A percentile compares a stretch with the other conserved stretches of the same genome.
phyloP scores from a whole-genome alignment of 2,888 invertebrate species.

The Aspidiotus rigidus region DNA sequence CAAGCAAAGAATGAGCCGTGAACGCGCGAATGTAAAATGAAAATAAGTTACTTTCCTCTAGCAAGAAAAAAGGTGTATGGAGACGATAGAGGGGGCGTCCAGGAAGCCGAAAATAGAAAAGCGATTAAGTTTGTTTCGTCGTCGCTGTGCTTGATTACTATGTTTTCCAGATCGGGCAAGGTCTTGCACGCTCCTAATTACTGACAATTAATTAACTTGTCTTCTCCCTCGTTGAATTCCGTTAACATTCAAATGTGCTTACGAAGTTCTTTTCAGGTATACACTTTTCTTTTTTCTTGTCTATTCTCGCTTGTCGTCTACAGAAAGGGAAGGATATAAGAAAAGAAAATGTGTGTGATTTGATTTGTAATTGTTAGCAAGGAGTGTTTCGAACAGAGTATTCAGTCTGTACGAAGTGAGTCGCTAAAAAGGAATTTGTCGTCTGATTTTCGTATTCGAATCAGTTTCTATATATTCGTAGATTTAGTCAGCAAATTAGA shows the following conservation, averaged over 20 bases:
- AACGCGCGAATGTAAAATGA: background rate
- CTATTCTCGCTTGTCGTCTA: no score
- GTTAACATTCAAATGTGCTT: slow-evolving; percentile 27
- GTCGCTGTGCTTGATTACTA: slow-evolving; percentile 19
- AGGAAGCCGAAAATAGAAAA: slow-evolving; percentile 23
- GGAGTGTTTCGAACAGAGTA: no score
- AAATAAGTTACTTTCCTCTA: background rate
- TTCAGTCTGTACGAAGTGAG: no score
- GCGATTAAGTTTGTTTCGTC: slow-evolving; percentile 26
- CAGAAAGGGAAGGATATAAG: no score
- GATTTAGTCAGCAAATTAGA: no score
- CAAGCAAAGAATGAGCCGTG: slow-evolving; percentile 15
- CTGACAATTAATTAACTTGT: slow-evolving; percentile 32
- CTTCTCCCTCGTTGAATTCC: slow-evolving; percentile 23
- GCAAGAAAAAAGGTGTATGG: background rate
- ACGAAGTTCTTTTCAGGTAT: slow-evolving; percentile 15
- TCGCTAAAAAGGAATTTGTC: no score
- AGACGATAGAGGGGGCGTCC: background rate
- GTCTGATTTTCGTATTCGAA: no score
- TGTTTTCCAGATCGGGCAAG: slow-evolving; percentile 25
- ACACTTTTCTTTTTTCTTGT: no score
- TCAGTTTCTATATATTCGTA: no score
- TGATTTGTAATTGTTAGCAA: no score
- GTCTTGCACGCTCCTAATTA: slow-evolving; percentile 19
- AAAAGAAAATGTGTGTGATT: no score